Base-by-base conservation (phyloP, 1,140 invertebrate species). In the Andrena cerasifolii region DNA sequence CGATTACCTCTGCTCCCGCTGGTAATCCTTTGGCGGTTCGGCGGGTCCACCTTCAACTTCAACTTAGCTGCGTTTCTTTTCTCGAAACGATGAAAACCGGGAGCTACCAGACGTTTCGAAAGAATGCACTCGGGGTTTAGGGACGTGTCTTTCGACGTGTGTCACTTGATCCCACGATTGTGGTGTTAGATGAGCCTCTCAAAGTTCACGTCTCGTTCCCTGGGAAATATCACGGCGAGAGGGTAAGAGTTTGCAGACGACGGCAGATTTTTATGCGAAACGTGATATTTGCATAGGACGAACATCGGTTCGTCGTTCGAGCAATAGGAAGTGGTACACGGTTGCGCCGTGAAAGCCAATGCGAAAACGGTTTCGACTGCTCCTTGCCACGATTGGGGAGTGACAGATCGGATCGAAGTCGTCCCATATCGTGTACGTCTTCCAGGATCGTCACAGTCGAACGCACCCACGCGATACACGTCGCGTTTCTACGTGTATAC, bases 351-450 rank as follows among this genome's bases (percentile, higher is more conserved):
- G 79, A 80, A 80, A 78, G 79, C 51, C 66, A 49, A 70, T 10
- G 72, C 14, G 61, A 59, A 61, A 67, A 79, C 43, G 63, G 40
- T 79, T 65, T 74, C 51, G 70, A 47, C 40, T 33, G 43, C 51
- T 54, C 12, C 40, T 66, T 26, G 6, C 21, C 26, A 26, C 45
- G 66, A 75, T 40, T 61, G 81, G 79, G 81, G 86, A 90, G 85
- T 89, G 86, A 89, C 88, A 82, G 88, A 85, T 89, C 82, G 82
- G 72, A 89, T 89, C 81, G 77, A 66, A 85, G 74, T 88, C 83
- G 81, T 82, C 88, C 87, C 86, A 87, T 86, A 86, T 87, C 86
- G 80, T 89, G 88, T 89, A 83, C 67, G 71, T 76, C 82, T 65
- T 76, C 65, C 24, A 51, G 18, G 82, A 82, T 83, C 54, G 65